Conservation (phyloP, 2,797 vertebrate species). For the Neosilurus hyrtlii region DNA sequence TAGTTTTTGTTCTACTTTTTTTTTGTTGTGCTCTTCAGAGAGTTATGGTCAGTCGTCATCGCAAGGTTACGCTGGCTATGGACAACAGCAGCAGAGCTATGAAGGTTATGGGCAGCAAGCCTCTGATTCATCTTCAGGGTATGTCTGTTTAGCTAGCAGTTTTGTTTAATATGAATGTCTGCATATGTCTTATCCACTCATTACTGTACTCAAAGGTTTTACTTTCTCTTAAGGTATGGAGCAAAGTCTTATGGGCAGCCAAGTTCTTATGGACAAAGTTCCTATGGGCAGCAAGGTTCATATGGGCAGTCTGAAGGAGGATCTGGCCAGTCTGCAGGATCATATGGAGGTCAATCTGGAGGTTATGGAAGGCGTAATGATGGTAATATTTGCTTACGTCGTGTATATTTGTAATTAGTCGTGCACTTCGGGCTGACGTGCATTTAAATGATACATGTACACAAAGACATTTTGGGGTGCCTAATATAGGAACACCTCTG, state of each 20-base stretch:
- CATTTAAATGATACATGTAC: no score
- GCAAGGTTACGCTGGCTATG: slow-evolving; percentile 6
- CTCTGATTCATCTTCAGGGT: slow-evolving; percentile 67
- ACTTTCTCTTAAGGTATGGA: slow-evolving; percentile 59
- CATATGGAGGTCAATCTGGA: slow-evolving; percentile 61
- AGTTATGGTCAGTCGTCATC: slow-evolving; percentile 5
- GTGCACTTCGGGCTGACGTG: no score
- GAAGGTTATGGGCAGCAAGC: slow-evolving; percentile 64
- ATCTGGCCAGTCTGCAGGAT: slow-evolving; percentile 38
- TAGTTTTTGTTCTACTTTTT: neutral
- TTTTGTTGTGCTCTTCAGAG: neutral
- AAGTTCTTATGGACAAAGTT: slow-evolving; percentile 53
- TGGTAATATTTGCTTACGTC: slow-evolving; percentile 55
- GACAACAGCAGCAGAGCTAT: slow-evolving; percentile 58
- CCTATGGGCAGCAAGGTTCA: slow-evolving; percentile 58
- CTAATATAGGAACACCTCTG: no score
- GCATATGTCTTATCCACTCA: neutral
- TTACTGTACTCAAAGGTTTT: neutral
- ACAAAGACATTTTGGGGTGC: no score
- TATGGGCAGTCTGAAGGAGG: slow-evolving; percentile 55
- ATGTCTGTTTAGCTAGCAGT: slow-evolving; percentile 37
- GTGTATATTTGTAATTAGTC: neutral
- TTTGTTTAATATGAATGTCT: neutral
- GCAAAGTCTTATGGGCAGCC: slow-evolving; percentile 65
- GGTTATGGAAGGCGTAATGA: slow-evolving; percentile 72